Evolutionary conservation across 2,113 vertebrate species (phyloP), one percentile per base, ranked within the genome.

Genomic region (Coreoperca whiteheadi): DNA sequence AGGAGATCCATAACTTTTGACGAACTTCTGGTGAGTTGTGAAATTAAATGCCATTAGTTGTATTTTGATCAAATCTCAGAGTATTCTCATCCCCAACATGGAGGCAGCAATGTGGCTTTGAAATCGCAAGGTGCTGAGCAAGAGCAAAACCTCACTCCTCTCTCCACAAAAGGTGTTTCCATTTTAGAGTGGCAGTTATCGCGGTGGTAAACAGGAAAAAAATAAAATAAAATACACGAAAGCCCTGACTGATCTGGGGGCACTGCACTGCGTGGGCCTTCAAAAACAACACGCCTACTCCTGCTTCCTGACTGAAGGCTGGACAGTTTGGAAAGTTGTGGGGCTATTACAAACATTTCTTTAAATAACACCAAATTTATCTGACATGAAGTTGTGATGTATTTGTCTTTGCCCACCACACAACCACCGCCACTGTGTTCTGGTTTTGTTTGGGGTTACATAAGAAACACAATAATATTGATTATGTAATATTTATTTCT

Each of bases 181-280:
- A 56, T 82, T 80, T 53, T n/a, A 53, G 23, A 74, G 73, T 1
- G 41, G 57, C 34, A 60, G 61, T 53, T 77, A 84, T 64, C 77
- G 66, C 32, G 39, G 59, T 48, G 63, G 54, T 63, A 83, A 88
- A 83, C 69, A 74, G 63, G 54, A 57, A 83, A 88, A 83, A 65
- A 74, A 39, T 51, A 37, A 79, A 78, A 71, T 60, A 34, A 46
- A 80, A 32, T n/a, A n/a, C 82, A 77, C 28, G 56, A 79, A 57
- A 87, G 73, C 64, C 12, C 37, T 74, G 73, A 46, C 39, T 66
- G 77, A 79, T 25, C 48, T 65, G 59, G 57, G 79, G 77, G 32
- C 83, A 72, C 43, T 25, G 80, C 83, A 56, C 77, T 73, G 77
- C 69, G 90, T 87, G 85, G 88, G 87, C 74, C 69, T 69, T 72